Percentiles rank a stretch among this genome's conserved stretches.
These are phyloP conservation scores for Drosophila repleta DNA, from an alignment of 1,140 invertebrate species.

Conservation along the genomic window DNA sequence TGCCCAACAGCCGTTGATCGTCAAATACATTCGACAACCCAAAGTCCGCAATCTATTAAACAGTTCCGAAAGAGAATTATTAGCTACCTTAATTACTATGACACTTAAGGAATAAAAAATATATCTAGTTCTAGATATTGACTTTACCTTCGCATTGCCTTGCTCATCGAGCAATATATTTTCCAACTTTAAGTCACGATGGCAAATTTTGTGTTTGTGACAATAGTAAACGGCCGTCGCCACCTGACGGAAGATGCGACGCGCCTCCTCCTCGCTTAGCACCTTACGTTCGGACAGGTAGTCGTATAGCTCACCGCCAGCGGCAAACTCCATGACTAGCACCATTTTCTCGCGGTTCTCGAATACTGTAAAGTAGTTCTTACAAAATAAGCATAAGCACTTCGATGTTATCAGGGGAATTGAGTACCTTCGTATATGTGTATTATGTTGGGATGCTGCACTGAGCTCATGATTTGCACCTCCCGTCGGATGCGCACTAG, in stretches of 20 bases:
- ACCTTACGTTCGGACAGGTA: slow-evolving; percentile 97
- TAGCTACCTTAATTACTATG: too few relatives aligned
- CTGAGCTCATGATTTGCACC: slow-evolving; percentile 99
- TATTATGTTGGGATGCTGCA: slow-evolving; percentile 99
- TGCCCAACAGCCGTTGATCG: slow-evolving; percentile 93
- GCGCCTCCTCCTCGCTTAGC: slow-evolving; percentile 95
- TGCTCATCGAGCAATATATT: slow-evolving; percentile 98
- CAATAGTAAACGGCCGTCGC: slow-evolving; percentile 99
- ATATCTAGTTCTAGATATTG: too few relatives aligned
- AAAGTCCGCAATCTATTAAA: slow-evolving; percentile 97
- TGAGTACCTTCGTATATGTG: slow-evolving; percentile 98
- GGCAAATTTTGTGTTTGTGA: slow-evolving; percentile 99
- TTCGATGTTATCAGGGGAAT: background rate
- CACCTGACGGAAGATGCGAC: slow-evolving; percentile 98
- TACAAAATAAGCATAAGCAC: background rate
- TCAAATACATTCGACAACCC: slow-evolving; percentile 99
- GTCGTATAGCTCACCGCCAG: slow-evolving; percentile 99
- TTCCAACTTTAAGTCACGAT: slow-evolving; percentile 99
- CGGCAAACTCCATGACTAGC: slow-evolving; percentile 99
- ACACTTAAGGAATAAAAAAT: too few relatives aligned
- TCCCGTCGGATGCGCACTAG: slow-evolving; percentile 96
- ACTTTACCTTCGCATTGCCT: slow-evolving; percentile 95
- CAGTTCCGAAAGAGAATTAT: background rate
- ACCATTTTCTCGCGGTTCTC: slow-evolving; percentile 99
- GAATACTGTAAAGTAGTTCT: slow-evolving; percentile 90